Evolutionary conservation across 1,140 invertebrate species (phyloP), one percentile per base, ranked within the genome.

Genomic region (Trichomalopsis sarcophagae): DNA sequence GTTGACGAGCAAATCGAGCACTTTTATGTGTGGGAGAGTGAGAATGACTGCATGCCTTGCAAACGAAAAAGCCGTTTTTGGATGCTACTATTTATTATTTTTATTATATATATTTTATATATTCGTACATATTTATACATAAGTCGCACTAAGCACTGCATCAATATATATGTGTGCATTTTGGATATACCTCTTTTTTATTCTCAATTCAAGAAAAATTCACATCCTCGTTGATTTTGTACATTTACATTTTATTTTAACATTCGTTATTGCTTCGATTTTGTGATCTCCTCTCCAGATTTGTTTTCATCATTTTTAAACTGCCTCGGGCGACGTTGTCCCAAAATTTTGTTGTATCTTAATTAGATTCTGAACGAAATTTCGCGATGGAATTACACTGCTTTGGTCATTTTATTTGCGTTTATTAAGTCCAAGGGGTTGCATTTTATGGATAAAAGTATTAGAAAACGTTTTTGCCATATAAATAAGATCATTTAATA

Each of bases 21-120:
- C 84, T 69, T 84, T 87, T 78, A 81, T 87, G 92, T 92, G 90
- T 93, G 92, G 92, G 92, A 93, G 92, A 93, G 92, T 93, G 92
- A 93, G 92, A 93, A 93, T 93, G 92, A 91, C 85, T 93, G 92
- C 92, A 93, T 93, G 92, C 91, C 89, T 91, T 93, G 92, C 92
- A 93, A 93, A 92, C 87, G 91, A 91, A 84, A 91, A 90, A 91
- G 89, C 89, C 92, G 89, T 92, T 92, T 92, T 93, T 93, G 92
- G 90, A 93, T 93, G 92, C 91, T 90, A 93, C 90, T 93, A 91
- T 93, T 91, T 92, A 91, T 86, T 86, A 81, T 81, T 89, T 87
- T 90, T 88, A 91, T 88, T 89, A 87, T 87, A 84, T 89, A 87
- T 90, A 90, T 92, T 91, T 87, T 91, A 90, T 91, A 87, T 90